phyloP scores from a whole-genome alignment of 2,797 vertebrate genomes.

The Arnoldichthys spilopterus region DNA sequence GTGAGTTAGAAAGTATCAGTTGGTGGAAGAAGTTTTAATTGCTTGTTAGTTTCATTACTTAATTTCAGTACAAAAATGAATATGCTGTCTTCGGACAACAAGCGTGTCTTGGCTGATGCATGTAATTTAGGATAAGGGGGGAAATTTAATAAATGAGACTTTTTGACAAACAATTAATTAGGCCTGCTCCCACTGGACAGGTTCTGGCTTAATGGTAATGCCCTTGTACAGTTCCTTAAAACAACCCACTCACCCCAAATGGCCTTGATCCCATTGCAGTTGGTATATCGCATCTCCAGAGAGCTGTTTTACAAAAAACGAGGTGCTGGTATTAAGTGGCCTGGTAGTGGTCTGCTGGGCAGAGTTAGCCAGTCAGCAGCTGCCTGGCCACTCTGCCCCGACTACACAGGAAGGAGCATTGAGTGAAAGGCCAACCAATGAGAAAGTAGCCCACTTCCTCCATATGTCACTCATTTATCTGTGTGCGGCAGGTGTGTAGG shows the following conservation, averaged over 20 bases:
- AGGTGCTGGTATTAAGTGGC: constrained; percentile 61
- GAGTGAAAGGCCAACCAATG: constrained; percentile 35
- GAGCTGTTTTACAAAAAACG: constrained; percentile 60
- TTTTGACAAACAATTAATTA: too few species aligned
- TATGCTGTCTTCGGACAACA: too few species aligned
- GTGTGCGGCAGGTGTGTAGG: constrained; percentile 32
- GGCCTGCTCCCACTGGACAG: neutral
- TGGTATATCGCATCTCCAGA: constrained; percentile 62
- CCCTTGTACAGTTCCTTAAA: neutral
- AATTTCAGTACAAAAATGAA: too few species aligned
- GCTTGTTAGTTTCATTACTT: too few species aligned
- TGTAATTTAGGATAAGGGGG: too few species aligned
- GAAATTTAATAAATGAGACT: too few species aligned
- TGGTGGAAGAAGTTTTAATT: too few species aligned
- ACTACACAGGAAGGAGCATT: constrained; percentile 38
- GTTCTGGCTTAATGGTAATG: neutral
- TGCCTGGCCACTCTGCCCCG: constrained; percentile 42
- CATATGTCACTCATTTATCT: constrained; percentile 47
- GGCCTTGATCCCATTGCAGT: constrained; percentile 59
- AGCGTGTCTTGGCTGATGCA: too few species aligned
- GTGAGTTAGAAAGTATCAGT: too few species aligned
- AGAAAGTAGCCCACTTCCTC: constrained; percentile 50
- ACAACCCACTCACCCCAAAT: constrained; percentile 55
- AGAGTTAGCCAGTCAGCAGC: constrained; percentile 60
- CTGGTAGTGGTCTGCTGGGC: constrained; percentile 48